Evolutionary conservation across 2,797 vertebrate species (phyloP), one percentile per base, ranked within the genome.

Genomic region (Percopsis omiscomaycus): DNA sequence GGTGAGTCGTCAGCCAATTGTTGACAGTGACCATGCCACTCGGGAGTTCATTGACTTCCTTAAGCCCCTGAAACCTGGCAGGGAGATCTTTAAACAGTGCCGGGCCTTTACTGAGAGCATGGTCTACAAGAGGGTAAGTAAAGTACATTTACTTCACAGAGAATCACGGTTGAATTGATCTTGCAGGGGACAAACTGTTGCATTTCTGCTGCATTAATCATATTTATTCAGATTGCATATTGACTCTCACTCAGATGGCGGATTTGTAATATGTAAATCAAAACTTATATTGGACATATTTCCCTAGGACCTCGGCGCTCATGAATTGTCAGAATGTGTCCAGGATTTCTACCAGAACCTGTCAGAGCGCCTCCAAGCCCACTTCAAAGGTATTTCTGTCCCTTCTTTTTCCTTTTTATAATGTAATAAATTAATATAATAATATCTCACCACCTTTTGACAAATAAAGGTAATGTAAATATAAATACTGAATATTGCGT

Each of bases 281-380:
- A 12, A 52, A 12, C 16, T 27, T 12, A 37, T 63, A 27, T 32
- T 55, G 55, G 9, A 10, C n/a, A 4, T 3, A 27, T 46, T 32
- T 59, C 6, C 69, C 55, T 81, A 99, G 98, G 95, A 98, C 37
- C 90, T 95, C 28, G 93, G 91, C 68, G 95, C 95, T 47, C 96
- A 99, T 68, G 98, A 98, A 14, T 92, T 96, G 56, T 98, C 96
- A 0, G 98, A 98, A 22, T 95, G 91, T 67, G 95, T 96, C 58
- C 97, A 99, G 83, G 97, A 99, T 74, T 98, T 99, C 84, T 99
- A 99, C 84, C 97, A 99, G 71, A 96, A 89, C 37, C 91, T 98
- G 62, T 95, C 97, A 0, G 97, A 99, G 4, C 94, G 93, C n/a
- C 89, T 98, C 75, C 94, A 96, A 81, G 91, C 91, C 2, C 96